Percentiles rank a stretch among this genome's conserved stretches.
Evolutionary conservation across 2,888 invertebrate genomes (phyloP).

Genomic region (Cephus pygmeus): DNA sequence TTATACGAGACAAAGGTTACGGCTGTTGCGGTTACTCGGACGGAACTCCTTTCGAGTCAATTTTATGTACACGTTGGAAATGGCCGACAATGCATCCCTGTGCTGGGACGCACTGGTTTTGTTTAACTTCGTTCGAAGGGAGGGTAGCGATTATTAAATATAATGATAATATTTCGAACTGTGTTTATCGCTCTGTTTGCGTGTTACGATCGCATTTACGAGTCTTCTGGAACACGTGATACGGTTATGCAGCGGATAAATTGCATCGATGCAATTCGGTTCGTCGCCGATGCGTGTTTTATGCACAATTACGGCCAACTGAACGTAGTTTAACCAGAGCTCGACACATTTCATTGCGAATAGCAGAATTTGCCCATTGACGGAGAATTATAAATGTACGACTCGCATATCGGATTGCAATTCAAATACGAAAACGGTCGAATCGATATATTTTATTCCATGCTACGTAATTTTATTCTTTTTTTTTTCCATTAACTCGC

Average conservation of each 20-base stretch:
- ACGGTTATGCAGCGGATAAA: neutral
- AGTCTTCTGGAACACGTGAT: neutral
- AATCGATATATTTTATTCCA: neutral
- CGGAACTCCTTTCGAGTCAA: constrained; percentile 20
- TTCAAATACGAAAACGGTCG: neutral
- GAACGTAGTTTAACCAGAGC: neutral
- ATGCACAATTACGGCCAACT: neutral
- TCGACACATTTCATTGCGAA: neutral
- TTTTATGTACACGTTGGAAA: neutral
- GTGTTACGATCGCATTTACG: neutral
- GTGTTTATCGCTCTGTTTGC: neutral
- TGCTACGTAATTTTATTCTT: neutral
- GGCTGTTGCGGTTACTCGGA: constrained; percentile 34
- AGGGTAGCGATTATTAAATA: neutral
- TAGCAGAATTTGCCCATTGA: neutral
- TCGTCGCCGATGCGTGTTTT: neutral
- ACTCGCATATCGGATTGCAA: neutral
- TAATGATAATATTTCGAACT: neutral
- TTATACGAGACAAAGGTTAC: constrained; percentile 34
- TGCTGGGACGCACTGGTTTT: neutral
- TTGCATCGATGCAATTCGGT: neutral
- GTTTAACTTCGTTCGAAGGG: neutral
- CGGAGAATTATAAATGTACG: neutral
- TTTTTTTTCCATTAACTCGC: too few species aligned
- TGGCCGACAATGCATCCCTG: neutral